Base-by-base conservation (phyloP, 2,888 invertebrate genomes). In the Bombylius major region DNA sequence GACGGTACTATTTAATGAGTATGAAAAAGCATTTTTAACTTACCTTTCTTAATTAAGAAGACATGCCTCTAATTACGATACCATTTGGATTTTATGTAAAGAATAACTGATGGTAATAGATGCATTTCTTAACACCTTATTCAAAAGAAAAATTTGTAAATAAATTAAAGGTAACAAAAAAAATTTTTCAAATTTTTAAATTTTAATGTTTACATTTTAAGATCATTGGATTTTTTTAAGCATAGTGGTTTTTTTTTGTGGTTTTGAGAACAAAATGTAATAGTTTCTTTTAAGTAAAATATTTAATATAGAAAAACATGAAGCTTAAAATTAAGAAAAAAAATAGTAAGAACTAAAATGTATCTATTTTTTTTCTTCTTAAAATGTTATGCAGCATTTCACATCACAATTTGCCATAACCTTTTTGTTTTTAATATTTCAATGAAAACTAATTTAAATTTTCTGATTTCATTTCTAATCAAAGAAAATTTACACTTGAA, bases 1-100 rank as follows among this genome's bases (percentile, higher is more conserved):
- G 23, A 23, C 23, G 23, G 23, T 23, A 23, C 23, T 23, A 23
- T 23, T 23, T 23, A 23, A 23, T 23, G 23, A 23, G 23, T 23
- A 23, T 23, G 46, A 23, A 48, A 48, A 48, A 32, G 9, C 5
- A 48, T 31, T 6, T 32, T 33, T 23, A 39, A 57, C 56, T 60
- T 34, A 58, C 58, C 60, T 58, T 56, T 56, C 51, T 53, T 53
- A 56, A 53, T 60, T 51, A 56, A 53, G 55, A 56, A 58, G 53
- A 55, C 60, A 60, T 60, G 56, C 56, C 58, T 56, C 49, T 48
- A 58, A 47, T 52, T 48, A 56, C 53, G 51, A 50, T 57, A 55
- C 50, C 55, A 55, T 57, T 59, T 55, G 56, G n/a, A 11, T 52
- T 42, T 52, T 47, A 50, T 33, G 32, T 33, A 34, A 34, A 46